phyloP scores from a whole-genome alignment of 2,113 vertebrate species.

The Stigmatopora argus region DNA sequence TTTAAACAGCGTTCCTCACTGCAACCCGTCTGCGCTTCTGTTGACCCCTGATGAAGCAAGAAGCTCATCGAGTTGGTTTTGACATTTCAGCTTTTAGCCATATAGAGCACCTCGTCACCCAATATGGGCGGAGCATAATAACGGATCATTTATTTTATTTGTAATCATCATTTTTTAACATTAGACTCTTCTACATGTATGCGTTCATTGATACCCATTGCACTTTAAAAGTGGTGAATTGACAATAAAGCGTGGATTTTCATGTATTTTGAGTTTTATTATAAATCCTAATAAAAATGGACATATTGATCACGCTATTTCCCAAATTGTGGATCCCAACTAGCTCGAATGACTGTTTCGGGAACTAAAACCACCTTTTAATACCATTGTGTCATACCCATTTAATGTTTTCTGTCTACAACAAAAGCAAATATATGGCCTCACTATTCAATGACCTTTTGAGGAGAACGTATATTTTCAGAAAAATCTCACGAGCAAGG shows the following conservation, averaged over 20 bases:
- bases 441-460: background rate
- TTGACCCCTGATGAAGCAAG: slow-evolving; percentile 23
- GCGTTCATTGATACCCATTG: too few species aligned
- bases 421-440: background rate
- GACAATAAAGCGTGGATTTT: too few species aligned
- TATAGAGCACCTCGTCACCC: slow-evolving; percentile 11
- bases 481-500: slow-evolving; percentile 61
- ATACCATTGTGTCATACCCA: background rate
- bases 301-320: background rate
- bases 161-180: too few species aligned
- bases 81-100: slow-evolving; percentile 20
- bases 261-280: too few species aligned
- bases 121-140: slow-evolving; percentile 11
- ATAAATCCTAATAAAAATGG: too few species aligned
- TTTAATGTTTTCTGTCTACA: background rate
- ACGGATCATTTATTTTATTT: background rate
- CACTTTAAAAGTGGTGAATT: too few species aligned
- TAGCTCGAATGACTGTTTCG: background rate
- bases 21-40: background rate
- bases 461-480: slow-evolving; percentile 34
- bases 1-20: slow-evolving; percentile 30
- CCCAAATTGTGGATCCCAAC: background rate
- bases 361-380: background rate
- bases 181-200: too few species aligned
- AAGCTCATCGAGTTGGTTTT: slow-evolving; percentile 22